phyloP scores from a whole-genome alignment of 2,888 invertebrate species.

The Cataglyphis albicans region DNA sequence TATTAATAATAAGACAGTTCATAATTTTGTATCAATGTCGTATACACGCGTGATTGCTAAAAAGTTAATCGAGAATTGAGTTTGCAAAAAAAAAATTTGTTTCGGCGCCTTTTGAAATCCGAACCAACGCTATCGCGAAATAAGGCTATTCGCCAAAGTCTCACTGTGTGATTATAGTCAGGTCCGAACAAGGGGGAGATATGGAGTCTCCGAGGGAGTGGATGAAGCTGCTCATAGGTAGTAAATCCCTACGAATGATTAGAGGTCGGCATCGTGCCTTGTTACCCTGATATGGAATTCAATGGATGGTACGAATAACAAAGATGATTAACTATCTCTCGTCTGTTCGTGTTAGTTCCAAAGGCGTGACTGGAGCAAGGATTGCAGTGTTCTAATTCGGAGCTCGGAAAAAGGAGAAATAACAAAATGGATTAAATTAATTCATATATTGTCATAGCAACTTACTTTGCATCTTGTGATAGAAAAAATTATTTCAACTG shows the following conservation, averaged over 20 bases:
- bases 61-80: background rate
- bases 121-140: constrained; percentile 56
- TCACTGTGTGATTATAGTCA: constrained; percentile 58
- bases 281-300: constrained; percentile 80
- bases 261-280: constrained; percentile 80
- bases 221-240: constrained; percentile 65
- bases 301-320: constrained; percentile 75
- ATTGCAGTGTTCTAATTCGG: background rate
- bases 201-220: constrained; percentile 53
- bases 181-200: constrained; percentile 23
- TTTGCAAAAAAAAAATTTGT: background rate
- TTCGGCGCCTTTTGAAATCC: background rate
- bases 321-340: constrained; percentile 68
- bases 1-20: background rate
- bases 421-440: constrained; percentile 4
- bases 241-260: constrained; percentile 82
- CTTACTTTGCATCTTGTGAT: background rate
- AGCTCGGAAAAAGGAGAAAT: background rate
- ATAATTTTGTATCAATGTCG: background rate
- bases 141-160: constrained; percentile 44
- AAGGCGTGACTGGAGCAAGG: constrained; percentile 27
- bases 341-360: constrained; percentile 27
- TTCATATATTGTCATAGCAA: background rate
- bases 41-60: background rate
- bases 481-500: background rate